Base-by-base conservation (phyloP, 2,797 vertebrate species). In the Austrolebias charrua region DNA sequence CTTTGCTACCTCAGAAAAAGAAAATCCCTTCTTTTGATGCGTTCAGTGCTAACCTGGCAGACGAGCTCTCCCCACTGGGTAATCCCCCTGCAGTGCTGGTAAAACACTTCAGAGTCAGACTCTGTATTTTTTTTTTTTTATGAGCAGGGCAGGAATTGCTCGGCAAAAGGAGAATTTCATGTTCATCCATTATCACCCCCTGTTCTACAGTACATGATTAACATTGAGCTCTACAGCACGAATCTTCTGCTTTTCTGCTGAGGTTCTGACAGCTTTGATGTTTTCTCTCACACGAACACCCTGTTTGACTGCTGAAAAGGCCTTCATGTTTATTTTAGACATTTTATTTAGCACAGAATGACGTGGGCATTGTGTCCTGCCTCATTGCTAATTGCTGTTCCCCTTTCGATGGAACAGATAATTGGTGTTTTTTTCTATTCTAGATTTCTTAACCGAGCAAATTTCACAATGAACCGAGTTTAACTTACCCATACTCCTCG, bases 11-110 rank as follows among this genome's bases (percentile, higher is more conserved):
- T 66, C 66, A 55, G 69, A 65, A 62, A 47, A 79, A 83, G 71
- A 80, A 79, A 82, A 83, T 80, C 44, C 38, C 59, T 63, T 62
- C 66, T 67, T 84, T 77, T 82, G 78, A 83, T 76, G 74, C 77
- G 72, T 73, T 79, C 67, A 31, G 61, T 2, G 10, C 68, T 75
- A 75, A 80, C 59, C 59, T 58, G 60, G 61, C 76, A 80, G 63
- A 56, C 28, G 11, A 63, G 64, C 62, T 50, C 56, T 70, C 55
- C 56, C 66, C 1, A 0, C 60, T 50, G 46, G n/a, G 66, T 59
- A 58, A 44, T 71, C 50, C 60, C 79, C 44, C 53, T 24, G 35
- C 28, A 38, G 56, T 8, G 10, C 55, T 55, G 65, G 76, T 83
- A 70, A 56, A 79, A 73, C 55, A 75, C 60, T 46, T 54, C 51